Evolutionary conservation across 2,888 invertebrate species (phyloP).

Genomic region (Stenodera caucasica): DNA sequence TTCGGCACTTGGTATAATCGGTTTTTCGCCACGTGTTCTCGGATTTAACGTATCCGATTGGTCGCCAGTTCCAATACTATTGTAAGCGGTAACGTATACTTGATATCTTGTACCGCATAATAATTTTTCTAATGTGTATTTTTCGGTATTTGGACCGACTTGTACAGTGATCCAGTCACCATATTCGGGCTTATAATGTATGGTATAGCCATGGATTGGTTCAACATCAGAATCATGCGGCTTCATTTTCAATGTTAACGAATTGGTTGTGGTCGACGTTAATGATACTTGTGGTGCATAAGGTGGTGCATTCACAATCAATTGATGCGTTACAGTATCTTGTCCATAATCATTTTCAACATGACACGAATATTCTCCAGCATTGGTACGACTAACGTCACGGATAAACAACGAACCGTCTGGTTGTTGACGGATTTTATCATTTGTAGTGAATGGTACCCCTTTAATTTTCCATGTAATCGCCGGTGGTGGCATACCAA

Average conservation of each 20-base stretch:
- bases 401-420: conserved; percentile 92
- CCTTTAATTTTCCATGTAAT: conserved; percentile 90
- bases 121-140: conserved; percentile 82
- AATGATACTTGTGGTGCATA: conserved; percentile 73
- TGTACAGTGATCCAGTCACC: conserved; percentile 92
- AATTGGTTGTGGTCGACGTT: conserved; percentile 74
- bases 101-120: conserved; percentile 94
- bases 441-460: conserved; percentile 74
- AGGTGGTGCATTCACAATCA: conserved; percentile 81
- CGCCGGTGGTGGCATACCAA: conserved; percentile 88
- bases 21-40: conserved; percentile 90
- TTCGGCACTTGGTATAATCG: conserved; percentile 86
- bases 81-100: conserved; percentile 90
- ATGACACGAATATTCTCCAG: conserved; percentile 92
- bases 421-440: conserved; percentile 79
- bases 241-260: conserved; percentile 71
- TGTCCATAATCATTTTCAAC: conserved; percentile 92
- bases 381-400: conserved; percentile 85
- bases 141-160: conserved; percentile 69
- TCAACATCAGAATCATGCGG: conserved; percentile 78
- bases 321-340: conserved; percentile 87
- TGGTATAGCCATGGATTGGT: conserved; percentile 88
- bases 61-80: conserved; percentile 91
- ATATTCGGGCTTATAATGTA: conserved; percentile 93
- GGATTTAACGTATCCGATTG: conserved; percentile 87